Conservation (phyloP, 2,797 vertebrate species). For the Danio albolineatus region DNA sequence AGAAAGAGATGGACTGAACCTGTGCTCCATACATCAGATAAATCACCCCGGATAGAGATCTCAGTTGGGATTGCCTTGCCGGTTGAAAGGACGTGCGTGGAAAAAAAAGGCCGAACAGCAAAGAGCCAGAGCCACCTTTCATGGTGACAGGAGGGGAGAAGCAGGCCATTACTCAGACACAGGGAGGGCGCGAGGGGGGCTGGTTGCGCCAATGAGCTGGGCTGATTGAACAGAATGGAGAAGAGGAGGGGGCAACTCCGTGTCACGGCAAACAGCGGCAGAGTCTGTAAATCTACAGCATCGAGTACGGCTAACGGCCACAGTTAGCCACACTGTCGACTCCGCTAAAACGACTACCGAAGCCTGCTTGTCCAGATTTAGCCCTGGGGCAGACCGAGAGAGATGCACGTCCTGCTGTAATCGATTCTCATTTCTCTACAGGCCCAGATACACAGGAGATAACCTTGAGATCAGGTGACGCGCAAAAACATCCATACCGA, state of each 20-base stretch:
- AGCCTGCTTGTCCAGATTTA: slow-evolving; percentile 48
- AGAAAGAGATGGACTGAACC: slow-evolving; percentile 43
- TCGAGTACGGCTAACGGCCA: slow-evolving; percentile 19
- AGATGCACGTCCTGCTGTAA: slow-evolving; percentile 38
- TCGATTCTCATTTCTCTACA: slow-evolving; percentile 49
- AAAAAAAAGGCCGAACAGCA: slow-evolving; percentile 79
- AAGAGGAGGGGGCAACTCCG: slow-evolving; percentile 53
- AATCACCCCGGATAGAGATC: slow-evolving; percentile 83
- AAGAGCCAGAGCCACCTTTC: slow-evolving; percentile 79
- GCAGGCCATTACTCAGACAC: slow-evolving; percentile 80
- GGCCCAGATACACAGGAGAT: slow-evolving; percentile 51
- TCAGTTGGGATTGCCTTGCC: slow-evolving; percentile 79
- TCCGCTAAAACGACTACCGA: slow-evolving; percentile 40
- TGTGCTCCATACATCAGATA: slow-evolving; percentile 73
- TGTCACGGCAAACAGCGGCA: slow-evolving; percentile 38
- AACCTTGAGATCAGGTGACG: slow-evolving; percentile 57
- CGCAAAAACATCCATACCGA: slow-evolving; percentile 40
- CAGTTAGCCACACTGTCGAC: slow-evolving; percentile 49
- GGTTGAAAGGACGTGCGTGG: slow-evolving; percentile 78
- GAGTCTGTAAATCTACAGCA: slow-evolving; percentile 46
- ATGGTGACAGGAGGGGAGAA: slow-evolving; percentile 79
- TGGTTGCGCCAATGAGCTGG: slow-evolving; percentile 49
- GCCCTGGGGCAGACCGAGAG: slow-evolving; percentile 25
- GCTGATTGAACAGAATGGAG: slow-evolving; percentile 72
- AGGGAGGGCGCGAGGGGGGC: slow-evolving; percentile 46